phyloP scores from a whole-genome alignment of 2,113 vertebrate genomes.

The Channa argus region DNA sequence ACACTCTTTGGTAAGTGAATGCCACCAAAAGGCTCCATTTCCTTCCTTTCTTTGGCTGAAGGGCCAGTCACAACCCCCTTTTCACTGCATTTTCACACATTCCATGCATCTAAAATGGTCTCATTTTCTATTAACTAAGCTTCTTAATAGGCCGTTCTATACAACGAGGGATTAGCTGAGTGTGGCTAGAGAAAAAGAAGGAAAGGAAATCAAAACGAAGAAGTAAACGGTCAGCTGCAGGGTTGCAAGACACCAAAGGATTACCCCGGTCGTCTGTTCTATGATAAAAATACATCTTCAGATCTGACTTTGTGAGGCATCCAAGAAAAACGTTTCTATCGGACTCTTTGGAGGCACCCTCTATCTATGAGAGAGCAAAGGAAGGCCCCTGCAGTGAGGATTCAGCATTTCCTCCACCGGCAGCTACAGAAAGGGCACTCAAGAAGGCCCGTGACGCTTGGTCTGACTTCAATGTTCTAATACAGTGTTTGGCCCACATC shows the following conservation, averaged over 20 bases:
- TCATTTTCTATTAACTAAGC: constrained; percentile 65
- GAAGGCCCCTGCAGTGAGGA: constrained; percentile 73
- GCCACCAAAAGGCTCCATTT: constrained; percentile 53
- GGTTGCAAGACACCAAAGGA: constrained; percentile 68
- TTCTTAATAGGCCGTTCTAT: constrained; percentile 72
- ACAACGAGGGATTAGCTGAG: constrained; percentile 60
- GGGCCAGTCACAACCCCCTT: constrained; percentile 55
- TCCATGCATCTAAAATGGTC: constrained; percentile 61
- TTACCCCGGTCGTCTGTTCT: constrained; percentile 68
- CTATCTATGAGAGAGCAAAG: constrained; percentile 64
- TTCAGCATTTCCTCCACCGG: constrained; percentile 70
- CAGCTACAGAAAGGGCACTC: constrained; percentile 51
- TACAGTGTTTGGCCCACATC: constrained; percentile 30
- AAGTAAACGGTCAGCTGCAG: constrained; percentile 66
- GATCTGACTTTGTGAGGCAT: constrained; percentile 76
- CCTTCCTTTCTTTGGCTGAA: constrained; percentile 53
- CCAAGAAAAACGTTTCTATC: constrained; percentile 80
- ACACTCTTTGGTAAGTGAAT: constrained; percentile 37
- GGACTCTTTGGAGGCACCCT: constrained; percentile 65
- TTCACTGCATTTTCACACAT: constrained; percentile 65
- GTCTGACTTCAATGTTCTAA: constrained; percentile 17
- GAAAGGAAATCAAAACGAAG: constrained; percentile 71
- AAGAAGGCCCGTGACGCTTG: constrained; percentile 8
- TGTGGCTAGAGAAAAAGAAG: constrained; percentile 41
- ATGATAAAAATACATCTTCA: constrained; percentile 76